Evolutionary conservation across 2,888 invertebrate species (phyloP), one percentile per base, ranked within the genome.

Genomic region (Dasysyrphus tricinctus): DNA sequence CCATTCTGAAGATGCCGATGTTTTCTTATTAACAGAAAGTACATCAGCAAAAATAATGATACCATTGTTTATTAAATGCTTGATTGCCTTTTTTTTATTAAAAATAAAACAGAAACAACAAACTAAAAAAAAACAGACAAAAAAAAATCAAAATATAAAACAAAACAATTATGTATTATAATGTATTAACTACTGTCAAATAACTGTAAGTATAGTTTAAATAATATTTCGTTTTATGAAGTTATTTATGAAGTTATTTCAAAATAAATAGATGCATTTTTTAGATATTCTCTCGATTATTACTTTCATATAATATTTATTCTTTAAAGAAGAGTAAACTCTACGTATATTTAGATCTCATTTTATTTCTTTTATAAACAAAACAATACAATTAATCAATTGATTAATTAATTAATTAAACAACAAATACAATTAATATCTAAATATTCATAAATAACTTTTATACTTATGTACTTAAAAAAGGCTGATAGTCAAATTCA

Each of bases 231-330:
- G 51, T 49, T 29, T 59, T 59, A 16, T 59, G 16, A 11, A 63
- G 14, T 24, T 57, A 39, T 56, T n/a, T 69, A 63, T 34, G 63
- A 44, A 12, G 63, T 72, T 49, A 81, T 56, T n/a, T n/a, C 63
- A 69, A 81, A 81, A 81, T 72, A 77, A 81, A 77, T 72, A 72
- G 42, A 77, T 72, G 57, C 63, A 57, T 47, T 56, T n/a, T 34
- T 11, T 51, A 42, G 24, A 76, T 57, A 57, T 34, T 56, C 59
- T 29, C 51, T 51, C 39, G 54, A 54, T 76, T 70, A 61, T 44
- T 29, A 69, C n/a, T 7, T 56, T 75, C 47, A 24, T 42, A 69
- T 80, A 67, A 69, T 75, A 75, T 61, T 69, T 63, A 54, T 69
- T 56, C 19, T 70, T 47, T 44, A 34, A 39, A 54, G 19, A 69